Evolutionary conservation across 2,888 invertebrate genomes (phyloP).

Genomic region (Sceliomorpha sp.): DNA sequence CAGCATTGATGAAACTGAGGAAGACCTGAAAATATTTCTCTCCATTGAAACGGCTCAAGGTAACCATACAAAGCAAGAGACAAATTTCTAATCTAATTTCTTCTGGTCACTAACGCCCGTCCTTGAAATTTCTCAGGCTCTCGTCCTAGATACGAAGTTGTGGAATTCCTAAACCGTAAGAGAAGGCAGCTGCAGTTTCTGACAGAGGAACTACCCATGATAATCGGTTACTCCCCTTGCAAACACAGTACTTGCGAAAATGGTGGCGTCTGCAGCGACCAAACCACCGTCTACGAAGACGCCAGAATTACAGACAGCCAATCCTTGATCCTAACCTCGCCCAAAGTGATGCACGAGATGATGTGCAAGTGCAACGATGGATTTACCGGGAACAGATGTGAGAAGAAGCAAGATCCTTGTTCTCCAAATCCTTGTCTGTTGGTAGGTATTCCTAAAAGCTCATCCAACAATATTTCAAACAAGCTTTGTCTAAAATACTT

Average conservation of each 20-base stretch:
- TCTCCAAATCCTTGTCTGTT: constrained; percentile 91
- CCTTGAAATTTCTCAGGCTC: constrained; percentile 78
- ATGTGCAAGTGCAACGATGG: constrained; percentile 91
- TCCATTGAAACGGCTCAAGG: constrained; percentile 83
- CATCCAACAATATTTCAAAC: no score
- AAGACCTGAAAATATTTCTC: constrained; percentile 86
- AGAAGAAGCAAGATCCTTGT: constrained; percentile 94
- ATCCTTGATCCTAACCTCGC: constrained; percentile 90
- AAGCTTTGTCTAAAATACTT: no score
- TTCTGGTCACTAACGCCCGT: no score
- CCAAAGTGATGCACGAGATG: constrained; percentile 88
- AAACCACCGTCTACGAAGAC: constrained; percentile 85
- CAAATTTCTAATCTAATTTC: no score
- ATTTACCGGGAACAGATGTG: constrained; percentile 91
- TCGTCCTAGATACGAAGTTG: constrained; percentile 84
- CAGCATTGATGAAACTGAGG: constrained; percentile 86
- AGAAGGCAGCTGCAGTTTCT: constrained; percentile 84
- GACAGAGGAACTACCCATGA: constrained; percentile 83
- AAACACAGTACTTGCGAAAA: constrained; percentile 87
- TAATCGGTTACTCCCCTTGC: constrained; percentile 91
- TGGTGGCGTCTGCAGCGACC: constrained; percentile 88
- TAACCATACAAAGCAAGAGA: constrained; percentile 35
- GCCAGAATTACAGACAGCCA: constrained; percentile 91
- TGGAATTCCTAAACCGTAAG: constrained; percentile 85
- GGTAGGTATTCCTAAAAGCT: no score